Evolutionary conservation across 2,797 vertebrate species (phyloP).

Genomic region (Leptodactylus fallax): DNA sequence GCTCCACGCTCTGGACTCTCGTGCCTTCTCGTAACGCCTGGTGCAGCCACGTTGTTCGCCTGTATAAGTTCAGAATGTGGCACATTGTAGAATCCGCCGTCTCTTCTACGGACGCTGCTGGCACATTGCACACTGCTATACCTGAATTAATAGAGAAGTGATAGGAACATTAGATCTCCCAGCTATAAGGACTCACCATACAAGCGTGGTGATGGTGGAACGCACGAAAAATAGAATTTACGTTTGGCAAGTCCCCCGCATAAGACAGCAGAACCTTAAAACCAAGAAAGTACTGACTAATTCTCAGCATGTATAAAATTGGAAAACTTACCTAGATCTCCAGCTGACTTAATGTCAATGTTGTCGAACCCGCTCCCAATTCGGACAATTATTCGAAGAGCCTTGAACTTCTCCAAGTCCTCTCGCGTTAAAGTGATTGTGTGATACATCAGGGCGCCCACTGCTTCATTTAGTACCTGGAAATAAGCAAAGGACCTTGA

Average conservation of each 20-base stretch:
- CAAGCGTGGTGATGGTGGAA: no score
- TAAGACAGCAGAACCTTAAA: no score
- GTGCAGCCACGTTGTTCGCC: slow-evolving; percentile 96
- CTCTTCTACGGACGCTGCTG: slow-evolving; percentile 95
- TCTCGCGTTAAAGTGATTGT: slow-evolving; percentile 97
- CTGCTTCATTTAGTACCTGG: slow-evolving; percentile 97
- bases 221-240: no score
- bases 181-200: no score
- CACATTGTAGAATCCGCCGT: slow-evolving; percentile 96
- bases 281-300: no score
- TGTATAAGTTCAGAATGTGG: slow-evolving; percentile 97
- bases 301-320: no score
- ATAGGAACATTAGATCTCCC: background rate
- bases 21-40: slow-evolving; percentile 96
- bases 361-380: slow-evolving; percentile 98
- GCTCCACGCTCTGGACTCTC: slow-evolving; percentile 93
- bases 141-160: slow-evolving; percentile 73
- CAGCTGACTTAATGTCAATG: slow-evolving; percentile 97
- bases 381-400: slow-evolving; percentile 94
- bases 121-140: slow-evolving; percentile 97
- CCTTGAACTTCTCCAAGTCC: slow-evolving; percentile 98
- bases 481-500: slow-evolving; percentile 44
- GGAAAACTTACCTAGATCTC: slow-evolving; percentile 86
- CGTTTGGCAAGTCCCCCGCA: no score
- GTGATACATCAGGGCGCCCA: slow-evolving; percentile 98